Percentiles rank a stretch among this genome's conserved stretches.
Evolutionary conservation across 1,140 invertebrate species (phyloP).

Genomic region (Matsumurasca onukii): DNA sequence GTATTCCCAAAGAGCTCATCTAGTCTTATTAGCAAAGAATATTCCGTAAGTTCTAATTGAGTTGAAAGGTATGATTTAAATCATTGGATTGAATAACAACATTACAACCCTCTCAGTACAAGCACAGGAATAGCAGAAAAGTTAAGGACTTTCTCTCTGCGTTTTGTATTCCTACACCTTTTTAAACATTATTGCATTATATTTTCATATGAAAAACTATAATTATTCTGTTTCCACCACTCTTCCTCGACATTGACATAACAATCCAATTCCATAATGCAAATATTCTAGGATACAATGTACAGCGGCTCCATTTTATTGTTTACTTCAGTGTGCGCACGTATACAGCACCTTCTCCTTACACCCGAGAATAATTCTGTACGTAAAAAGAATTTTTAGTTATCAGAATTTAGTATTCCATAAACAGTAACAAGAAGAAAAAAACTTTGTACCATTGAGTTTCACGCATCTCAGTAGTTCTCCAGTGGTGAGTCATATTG

Average conservation of each 20-base stretch:
- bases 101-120: too few species aligned
- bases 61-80: too few species aligned
- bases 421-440: neutral
- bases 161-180: neutral
- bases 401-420: neutral
- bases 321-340: neutral
- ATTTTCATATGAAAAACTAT: too few species aligned
- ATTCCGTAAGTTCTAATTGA: conserved; percentile 77
- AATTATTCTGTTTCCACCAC: neutral
- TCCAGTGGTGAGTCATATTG: too few species aligned
- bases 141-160: neutral
- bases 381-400: neutral
- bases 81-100: too few species aligned
- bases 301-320: too few species aligned
- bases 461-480: too few species aligned
- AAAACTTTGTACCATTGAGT: too few species aligned
- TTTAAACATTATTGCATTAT: too few species aligned
- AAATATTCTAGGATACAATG: too few species aligned
- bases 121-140: neutral
- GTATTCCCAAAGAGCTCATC: conserved; percentile 79
- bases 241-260: neutral
- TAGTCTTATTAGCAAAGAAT: conserved; percentile 81
- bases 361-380: neutral
- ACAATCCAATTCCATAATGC: neutral
- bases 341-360: neutral